phyloP scores from a whole-genome alignment of 2,113 vertebrate species.

The Brienomyrus brachyistius region DNA sequence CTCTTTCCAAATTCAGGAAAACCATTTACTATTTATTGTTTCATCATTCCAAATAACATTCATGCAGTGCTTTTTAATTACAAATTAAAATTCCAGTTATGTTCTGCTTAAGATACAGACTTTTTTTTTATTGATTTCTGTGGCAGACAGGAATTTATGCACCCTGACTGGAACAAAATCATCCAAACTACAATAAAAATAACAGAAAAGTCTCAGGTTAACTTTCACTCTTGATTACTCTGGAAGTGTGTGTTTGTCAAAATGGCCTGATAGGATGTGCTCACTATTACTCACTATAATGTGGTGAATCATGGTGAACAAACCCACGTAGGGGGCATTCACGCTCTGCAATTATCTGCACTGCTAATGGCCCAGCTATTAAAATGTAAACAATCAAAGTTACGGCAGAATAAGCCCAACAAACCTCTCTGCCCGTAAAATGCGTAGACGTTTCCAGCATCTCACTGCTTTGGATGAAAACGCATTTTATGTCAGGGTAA shows the following conservation, averaged over 20 bases:
- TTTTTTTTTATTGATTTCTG: background rate
- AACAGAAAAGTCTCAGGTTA: background rate
- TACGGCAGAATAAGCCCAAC: conserved; percentile 14
- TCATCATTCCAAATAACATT: background rate
- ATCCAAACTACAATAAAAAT: background rate
- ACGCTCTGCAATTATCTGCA: background rate
- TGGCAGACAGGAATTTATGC: background rate
- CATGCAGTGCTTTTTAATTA: background rate
- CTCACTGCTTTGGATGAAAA: background rate
- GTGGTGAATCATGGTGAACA: background rate
- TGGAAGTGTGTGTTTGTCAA: background rate
- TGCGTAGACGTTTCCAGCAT: background rate
- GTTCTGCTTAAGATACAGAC: background rate
- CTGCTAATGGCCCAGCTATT: conserved; percentile 15
- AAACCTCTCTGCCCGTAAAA: conserved; percentile 1
- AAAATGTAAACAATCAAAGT: conserved; percentile 13
- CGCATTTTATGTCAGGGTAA: background rate
- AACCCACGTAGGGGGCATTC: background rate
- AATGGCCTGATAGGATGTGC: background rate
- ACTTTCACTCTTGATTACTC: background rate
- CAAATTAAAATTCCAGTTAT: background rate
- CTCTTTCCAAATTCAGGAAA: background rate
- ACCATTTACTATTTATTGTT: background rate
- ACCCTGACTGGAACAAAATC: background rate
- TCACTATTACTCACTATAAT: background rate